These are phyloP conservation scores for Trachythela sp. DNA, from an alignment of 64 coral and sea anemone species.

Conservation along the genomic window DNA sequence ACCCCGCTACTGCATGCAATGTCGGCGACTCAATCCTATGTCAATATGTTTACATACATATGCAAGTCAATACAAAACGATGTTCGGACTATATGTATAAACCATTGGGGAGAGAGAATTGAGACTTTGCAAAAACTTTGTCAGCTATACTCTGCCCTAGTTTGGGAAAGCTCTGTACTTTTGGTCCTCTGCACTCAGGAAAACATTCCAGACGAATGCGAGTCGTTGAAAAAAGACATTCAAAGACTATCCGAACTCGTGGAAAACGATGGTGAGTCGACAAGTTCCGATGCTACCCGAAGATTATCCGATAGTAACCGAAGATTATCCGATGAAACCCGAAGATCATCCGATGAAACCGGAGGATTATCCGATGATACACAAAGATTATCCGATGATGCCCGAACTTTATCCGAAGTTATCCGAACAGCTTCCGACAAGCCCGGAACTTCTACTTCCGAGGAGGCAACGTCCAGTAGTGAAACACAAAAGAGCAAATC, in stretches of 20 bases:
- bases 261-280: not conserved
- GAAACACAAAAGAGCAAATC: not conserved
- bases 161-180: conserved; percentile 89
- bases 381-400: not conserved
- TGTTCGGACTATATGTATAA: conserved; percentile 79
- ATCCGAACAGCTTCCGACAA: not conserved
- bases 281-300: not conserved
- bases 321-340: not conserved
- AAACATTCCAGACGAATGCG: conserved; percentile 24
- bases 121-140: conserved; percentile 60
- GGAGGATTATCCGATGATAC: not conserved
- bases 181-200: conserved; percentile 55
- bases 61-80: conserved; percentile 68
- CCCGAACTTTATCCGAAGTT: not conserved
- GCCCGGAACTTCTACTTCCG: not conserved
- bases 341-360: not conserved
- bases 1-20: conserved; percentile 82
- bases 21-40: conserved; percentile 76
- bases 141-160: conserved; percentile 70
- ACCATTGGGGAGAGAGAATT: conserved; percentile 81
- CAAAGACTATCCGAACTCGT: conserved; percentile 40
- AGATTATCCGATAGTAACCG: not conserved
- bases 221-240: conserved; percentile 48
- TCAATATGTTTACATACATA: conserved; percentile 86
- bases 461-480: not conserved